Evolutionary conservation across 2,888 invertebrate species (phyloP).

Genomic region (Dermolepida albohirtum): DNA sequence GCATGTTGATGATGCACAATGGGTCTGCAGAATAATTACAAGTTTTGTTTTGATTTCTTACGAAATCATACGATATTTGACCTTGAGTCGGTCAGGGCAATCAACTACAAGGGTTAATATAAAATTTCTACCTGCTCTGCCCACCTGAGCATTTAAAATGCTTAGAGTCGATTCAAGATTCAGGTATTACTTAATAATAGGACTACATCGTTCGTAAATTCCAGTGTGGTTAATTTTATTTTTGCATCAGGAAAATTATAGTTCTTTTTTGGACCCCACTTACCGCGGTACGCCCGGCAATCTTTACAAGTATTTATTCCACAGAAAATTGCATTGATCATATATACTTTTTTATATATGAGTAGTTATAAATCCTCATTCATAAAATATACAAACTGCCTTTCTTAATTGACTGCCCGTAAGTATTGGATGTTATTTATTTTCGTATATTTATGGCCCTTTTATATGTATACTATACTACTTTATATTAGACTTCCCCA

Average conservation of each 20-base stretch:
- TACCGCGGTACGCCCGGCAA: background rate
- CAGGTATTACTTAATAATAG: constrained; percentile 33
- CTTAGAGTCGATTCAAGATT: constrained; percentile 13
- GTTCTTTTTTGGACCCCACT: background rate
- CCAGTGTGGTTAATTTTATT: constrained; percentile 12
- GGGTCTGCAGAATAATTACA: constrained; percentile 12
- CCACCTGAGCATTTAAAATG: constrained; percentile 14
- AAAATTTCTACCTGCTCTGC: constrained; percentile 33
- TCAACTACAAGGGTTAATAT: constrained; percentile 26
- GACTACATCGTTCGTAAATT: constrained; percentile 23
- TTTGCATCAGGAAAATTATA: constrained; percentile 5
- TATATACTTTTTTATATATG: background rate
- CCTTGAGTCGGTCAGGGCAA: constrained; percentile 34
- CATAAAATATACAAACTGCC: background rate
- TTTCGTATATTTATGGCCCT: background rate
- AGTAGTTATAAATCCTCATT: background rate
- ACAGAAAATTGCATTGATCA: background rate
- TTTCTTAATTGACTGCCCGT: constrained; percentile 20
- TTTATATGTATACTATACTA: background rate
- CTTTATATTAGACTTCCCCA: constrained; percentile 24
- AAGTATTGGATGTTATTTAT: constrained; percentile 27
- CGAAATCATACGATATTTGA: constrained; percentile 36
- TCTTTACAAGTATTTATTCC: constrained; percentile 1
- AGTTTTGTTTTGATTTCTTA: constrained; percentile 27
- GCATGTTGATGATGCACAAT: constrained; percentile 11